Base-by-base conservation (phyloP, 2,888 invertebrate genomes). In the Agriopis marginaria region DNA sequence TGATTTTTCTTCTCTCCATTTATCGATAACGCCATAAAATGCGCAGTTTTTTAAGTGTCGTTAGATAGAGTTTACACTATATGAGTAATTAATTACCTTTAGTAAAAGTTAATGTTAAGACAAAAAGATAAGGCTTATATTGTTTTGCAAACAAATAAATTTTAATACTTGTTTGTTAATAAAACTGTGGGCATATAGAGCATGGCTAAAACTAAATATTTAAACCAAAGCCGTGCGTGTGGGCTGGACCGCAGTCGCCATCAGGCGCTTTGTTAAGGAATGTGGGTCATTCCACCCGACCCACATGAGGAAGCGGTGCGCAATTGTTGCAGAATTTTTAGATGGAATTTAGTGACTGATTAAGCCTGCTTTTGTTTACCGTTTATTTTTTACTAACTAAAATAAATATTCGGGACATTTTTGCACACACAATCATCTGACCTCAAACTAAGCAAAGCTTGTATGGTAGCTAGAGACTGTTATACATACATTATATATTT, bases 161-260 rank as follows among this genome's bases (percentile, higher is more conserved):
- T 17, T 51, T 17, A 11, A 32, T 32, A 32, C 32, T 32, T 32
- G 2, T 32, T 32, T 32, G 5, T 32, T 32, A 32, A 32, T 32
- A 5, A 5, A 3, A 39, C 7, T n/a, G 14, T 40, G 7, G 5
- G 10, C 14, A 14, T 58, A 56, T 45, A 56, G 44, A 44, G 42
- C 56, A 56, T 47, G 47, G 60, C 59, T 66, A 12, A 60, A 60
- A 59, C 68, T 76, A 75, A 78, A 78, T 76, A 81, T 80, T 82
- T 77, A 61, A 70, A 77, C 56, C 68, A 47, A 17, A 63, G 70
- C 69, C 67, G 75, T 73, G 70, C 60, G 75, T 74, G 74, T 71
- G 72, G 70, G 66, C 64, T 61, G 66, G 32, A 68, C 68, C n/a
- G 17, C 58, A 51, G 50, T 56, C 54, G 40, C 50, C 64, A 62